Evolutionary conservation across 2,113 vertebrate species (phyloP), one percentile per base, ranked within the genome.

Genomic region (Symphodus melops): DNA sequence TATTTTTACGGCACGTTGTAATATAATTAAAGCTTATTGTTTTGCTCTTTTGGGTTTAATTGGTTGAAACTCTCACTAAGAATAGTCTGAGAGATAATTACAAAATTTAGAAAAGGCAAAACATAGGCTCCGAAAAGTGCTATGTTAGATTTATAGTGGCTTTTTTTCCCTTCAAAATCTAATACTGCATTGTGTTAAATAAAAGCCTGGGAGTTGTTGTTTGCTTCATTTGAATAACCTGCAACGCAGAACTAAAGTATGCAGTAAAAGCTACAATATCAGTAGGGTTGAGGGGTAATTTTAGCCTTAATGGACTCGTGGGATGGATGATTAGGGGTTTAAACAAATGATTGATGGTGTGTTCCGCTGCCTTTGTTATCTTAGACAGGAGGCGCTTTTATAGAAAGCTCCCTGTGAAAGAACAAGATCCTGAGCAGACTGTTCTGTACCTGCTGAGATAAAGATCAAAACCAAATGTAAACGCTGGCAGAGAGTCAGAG

Each of bases 11-110:
- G 49, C 25, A 72, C 57, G 60, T 52, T 84, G 68, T 49, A 51
- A 16, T 66, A 73, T 68, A 25, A 82, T 81, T 57, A 86, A 84
- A 78, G 73, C 73, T 75, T 73, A 66, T 53, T 72, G 73, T 74
- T 87, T 64, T 10, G 0, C 68, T 68, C n/a, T 72, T 68, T 60
- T 49, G 39, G 7, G 52, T 52, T 61, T 83, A 85, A 86, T 76
- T 74, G 73, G 81, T 63, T 66, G 63, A 16, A 72, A 56, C 48
- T 72, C 83, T 89, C 68, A 49, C 68, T 53, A 21, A 67, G 55
- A 77, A 69, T 33, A 21, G 28, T 63, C 17, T 67, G 64, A 70
- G 10, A 83, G 54, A 58, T 81, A 77, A 83, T 88, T 89, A 81
- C 23, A 75, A 70, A 75, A 66, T 9, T 16, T 4, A 44, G 42